Evolutionary conservation across 2,113 vertebrate genomes (phyloP).

Genomic region (Nipponia nippon): DNA sequence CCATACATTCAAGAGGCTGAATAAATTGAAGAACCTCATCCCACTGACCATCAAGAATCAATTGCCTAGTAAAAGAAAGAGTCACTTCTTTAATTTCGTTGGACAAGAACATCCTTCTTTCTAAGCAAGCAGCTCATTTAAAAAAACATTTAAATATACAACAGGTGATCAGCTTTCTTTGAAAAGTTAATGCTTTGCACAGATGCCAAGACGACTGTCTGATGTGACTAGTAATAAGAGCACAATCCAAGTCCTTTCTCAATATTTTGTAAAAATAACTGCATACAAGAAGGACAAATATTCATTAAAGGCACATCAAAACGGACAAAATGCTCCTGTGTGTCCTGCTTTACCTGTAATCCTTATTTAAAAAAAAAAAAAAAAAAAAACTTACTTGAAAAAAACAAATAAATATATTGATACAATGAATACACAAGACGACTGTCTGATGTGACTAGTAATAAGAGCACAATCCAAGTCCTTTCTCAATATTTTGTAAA

Average conservation of each 20-base stretch:
- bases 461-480: background rate
- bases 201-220: background rate
- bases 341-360: background rate
- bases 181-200: background rate
- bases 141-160: background rate
- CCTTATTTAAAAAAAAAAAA: background rate
- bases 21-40: conserved; percentile 99
- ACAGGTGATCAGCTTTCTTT: background rate
- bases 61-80: conserved; percentile 78
- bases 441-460: background rate
- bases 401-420: background rate
- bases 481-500: background rate
- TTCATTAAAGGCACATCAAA: background rate
- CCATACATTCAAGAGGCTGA: conserved; percentile 95
- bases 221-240: background rate
- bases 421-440: background rate
- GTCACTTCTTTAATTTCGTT: background rate
- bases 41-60: conserved; percentile 97
- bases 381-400: background rate
- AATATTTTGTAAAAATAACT: background rate
- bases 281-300: background rate
- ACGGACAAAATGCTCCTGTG: background rate
- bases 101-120: background rate
- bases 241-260: background rate
- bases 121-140: background rate